Base-by-base conservation (phyloP, 2,113 vertebrate genomes). In the Salvelinus alpinus region DNA sequence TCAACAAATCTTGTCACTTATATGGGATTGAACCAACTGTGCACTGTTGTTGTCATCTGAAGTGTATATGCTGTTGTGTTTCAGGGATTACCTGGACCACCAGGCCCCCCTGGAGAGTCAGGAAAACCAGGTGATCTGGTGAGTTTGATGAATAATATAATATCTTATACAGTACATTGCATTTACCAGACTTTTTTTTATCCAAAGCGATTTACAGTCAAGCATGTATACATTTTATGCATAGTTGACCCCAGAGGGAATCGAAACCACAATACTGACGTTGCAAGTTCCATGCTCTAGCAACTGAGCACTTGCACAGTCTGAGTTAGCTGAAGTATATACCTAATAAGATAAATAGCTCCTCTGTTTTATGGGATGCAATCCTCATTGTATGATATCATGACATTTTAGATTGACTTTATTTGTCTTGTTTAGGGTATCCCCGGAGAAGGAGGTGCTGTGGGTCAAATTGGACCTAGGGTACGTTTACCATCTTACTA, bases 91-190 rank as follows among this genome's bases (percentile, higher is more conserved):
- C 98, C 98, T 80, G 98, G 98, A 80, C 93, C 96, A 76, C 96
- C 96, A 82, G 98, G 98, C 0, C 97, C 98, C 80, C 97, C 97
- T 72, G 98, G 98, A 83, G 98, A 99, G 88, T 82, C 93, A 85
- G 98, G 98, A 80, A 99, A 99, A 87, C 95, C 95, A 82, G 98
- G 98, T 66, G 97, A 98, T 86, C 93, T 94, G 90, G 98, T 98
- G 89, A 93, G 88, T 84, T 60, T 24, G 12, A 22, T 44, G 5
- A 22, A 62, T 24, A 11, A 44, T 44, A 11, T 44, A 11, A 44
- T 44, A 44, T 44, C 38, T 0, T 44, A 12, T 44, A 44, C 38
- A 44, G 38, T 44, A 44, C 11, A 44, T 12, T 2, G 8, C 38
- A 44, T 44, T 44, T 44, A 12, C 38, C 38, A 12, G 38, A 44